Percentiles rank a stretch among this genome's conserved stretches.
Conservation (phyloP, 2,888 invertebrate genomes). For the Scaptomyza flava region DNA sequence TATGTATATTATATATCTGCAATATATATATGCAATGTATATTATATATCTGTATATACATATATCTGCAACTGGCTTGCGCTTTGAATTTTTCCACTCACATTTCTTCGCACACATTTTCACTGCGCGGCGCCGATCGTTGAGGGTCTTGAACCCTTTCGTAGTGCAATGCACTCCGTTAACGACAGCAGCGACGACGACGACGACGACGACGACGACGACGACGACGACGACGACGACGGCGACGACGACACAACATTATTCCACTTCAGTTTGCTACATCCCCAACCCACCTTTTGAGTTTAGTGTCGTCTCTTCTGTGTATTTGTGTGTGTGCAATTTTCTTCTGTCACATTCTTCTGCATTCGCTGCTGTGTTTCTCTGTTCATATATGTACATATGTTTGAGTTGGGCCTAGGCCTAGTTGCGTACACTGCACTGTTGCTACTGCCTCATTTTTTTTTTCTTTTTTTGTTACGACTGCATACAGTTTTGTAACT, state of each 20-base stretch:
- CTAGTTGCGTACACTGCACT: slow-evolving; percentile 57
- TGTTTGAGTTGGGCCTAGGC: slow-evolving; percentile 43
- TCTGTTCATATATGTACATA: background rate
- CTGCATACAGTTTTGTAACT: slow-evolving; percentile 79
- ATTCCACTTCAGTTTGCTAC: slow-evolving; percentile 44
- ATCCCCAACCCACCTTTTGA: slow-evolving; percentile 35
- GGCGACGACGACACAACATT: slow-evolving; percentile 45
- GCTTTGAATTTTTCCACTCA: slow-evolving; percentile 73
- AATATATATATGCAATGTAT: too few species aligned
- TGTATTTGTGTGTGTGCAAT: slow-evolving; percentile 54
- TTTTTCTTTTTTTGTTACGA: slow-evolving; percentile 41
- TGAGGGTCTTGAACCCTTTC: slow-evolving; percentile 82
- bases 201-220: slow-evolving; percentile 38
- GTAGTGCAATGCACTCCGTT: slow-evolving; percentile 79
- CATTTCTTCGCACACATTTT: slow-evolving; percentile 68
- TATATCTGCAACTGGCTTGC: slow-evolving; percentile 38
- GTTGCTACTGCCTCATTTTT: slow-evolving; percentile 23
- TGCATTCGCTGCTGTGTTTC: slow-evolving; percentile 32
- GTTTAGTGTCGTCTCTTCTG: slow-evolving; percentile 7
- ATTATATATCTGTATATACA: too few species aligned
- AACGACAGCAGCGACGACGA: slow-evolving; percentile 42
- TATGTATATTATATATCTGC: slow-evolving; percentile 33
- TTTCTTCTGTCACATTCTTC: slow-evolving; percentile 72
- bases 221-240: slow-evolving; percentile 34
- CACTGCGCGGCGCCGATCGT: slow-evolving; percentile 45